phyloP scores from a whole-genome alignment of 2,797 vertebrate species.

The Florisuga fusca region DNA sequence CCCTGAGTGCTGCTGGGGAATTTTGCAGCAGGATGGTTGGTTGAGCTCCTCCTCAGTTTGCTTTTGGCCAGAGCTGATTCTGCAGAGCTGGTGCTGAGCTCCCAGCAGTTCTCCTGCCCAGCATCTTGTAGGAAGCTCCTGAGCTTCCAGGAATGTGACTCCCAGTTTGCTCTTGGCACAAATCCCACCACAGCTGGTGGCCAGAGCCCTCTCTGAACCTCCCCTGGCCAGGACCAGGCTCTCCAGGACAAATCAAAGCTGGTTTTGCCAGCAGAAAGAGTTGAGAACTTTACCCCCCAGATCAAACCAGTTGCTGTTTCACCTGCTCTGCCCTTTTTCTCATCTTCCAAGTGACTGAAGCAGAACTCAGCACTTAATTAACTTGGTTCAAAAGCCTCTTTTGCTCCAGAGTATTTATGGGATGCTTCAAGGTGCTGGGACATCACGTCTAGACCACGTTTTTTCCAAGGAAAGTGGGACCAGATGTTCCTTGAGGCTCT shows the following conservation, averaged over 20 bases:
- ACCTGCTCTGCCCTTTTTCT: neutral
- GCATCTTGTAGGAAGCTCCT: rapidly evolving
- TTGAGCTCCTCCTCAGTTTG: rapidly evolving
- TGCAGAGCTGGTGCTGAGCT: rapidly evolving
- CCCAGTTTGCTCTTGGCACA: neutral
- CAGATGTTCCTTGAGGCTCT: too few relatives aligned
- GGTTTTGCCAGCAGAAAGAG: neutral
- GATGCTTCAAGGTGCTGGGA: too few relatives aligned
- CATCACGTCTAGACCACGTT: too few relatives aligned
- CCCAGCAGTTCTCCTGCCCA: rapidly evolving
- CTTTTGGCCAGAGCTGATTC: rapidly evolving
- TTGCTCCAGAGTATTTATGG: too few relatives aligned
- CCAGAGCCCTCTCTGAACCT: rapidly evolving
- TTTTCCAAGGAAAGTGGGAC: too few relatives aligned
- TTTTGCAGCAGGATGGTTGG: rapidly evolving
- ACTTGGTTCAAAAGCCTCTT: neutral
- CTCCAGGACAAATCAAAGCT: rapidly evolving
- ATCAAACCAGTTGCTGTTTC: too few relatives aligned
- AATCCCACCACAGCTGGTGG: neutral
- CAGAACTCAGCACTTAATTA: too few relatives aligned
- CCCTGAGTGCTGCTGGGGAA: neutral
- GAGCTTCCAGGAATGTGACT: neutral
- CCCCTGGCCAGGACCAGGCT: neutral
- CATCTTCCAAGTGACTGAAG: neutral
- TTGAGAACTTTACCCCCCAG: neutral